A percentile compares a stretch with the other conserved stretches of the same genome.
phyloP scores from a whole-genome alignment of 2,797 vertebrate species.

The Psittacula echo region DNA sequence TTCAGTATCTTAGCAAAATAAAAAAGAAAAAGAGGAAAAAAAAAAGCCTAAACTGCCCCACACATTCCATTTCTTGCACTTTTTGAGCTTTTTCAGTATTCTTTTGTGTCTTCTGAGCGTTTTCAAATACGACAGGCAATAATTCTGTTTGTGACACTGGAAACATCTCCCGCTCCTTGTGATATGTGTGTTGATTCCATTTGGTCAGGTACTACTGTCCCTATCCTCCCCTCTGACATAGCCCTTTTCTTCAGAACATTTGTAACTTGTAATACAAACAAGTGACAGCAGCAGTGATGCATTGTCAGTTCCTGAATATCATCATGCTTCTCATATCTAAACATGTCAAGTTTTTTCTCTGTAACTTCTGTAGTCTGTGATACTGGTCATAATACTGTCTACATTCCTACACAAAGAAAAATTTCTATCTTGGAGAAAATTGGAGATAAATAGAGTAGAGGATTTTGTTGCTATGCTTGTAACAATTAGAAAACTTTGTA shows the following conservation, averaged over 20 bases:
- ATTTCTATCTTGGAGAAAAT: constrained; percentile 83
- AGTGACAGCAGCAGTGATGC: constrained; percentile 83
- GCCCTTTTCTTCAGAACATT: constrained; percentile 85
- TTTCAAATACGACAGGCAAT: constrained; percentile 86
- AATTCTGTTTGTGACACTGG: constrained; percentile 86
- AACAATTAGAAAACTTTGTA: constrained; percentile 90
- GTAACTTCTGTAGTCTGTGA: constrained; percentile 86
- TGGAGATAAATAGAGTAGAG: constrained; percentile 84
- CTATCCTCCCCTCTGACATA: constrained; percentile 72
- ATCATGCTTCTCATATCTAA: constrained; percentile 83
- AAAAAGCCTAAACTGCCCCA: constrained; percentile 17
- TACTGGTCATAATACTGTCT: constrained; percentile 87
- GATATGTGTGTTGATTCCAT: constrained; percentile 86
- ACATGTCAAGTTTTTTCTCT: constrained; percentile 84
- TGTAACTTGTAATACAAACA: constrained; percentile 85
- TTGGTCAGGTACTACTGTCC: constrained; percentile 84
- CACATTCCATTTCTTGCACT: constrained; percentile 84
- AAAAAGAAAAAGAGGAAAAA: not conserved
- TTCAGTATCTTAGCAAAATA: constrained; percentile 82
- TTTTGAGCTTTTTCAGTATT: constrained; percentile 77
- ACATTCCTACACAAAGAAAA: constrained; percentile 87
- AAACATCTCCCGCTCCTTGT: constrained; percentile 80
- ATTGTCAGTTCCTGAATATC: constrained; percentile 83
- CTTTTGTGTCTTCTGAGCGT: constrained; percentile 80
- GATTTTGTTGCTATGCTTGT: constrained; percentile 89